Evolutionary conservation across 2,888 invertebrate species (phyloP), one percentile per base, ranked within the genome.

Genomic region (Leptopilina myrica): DNA sequence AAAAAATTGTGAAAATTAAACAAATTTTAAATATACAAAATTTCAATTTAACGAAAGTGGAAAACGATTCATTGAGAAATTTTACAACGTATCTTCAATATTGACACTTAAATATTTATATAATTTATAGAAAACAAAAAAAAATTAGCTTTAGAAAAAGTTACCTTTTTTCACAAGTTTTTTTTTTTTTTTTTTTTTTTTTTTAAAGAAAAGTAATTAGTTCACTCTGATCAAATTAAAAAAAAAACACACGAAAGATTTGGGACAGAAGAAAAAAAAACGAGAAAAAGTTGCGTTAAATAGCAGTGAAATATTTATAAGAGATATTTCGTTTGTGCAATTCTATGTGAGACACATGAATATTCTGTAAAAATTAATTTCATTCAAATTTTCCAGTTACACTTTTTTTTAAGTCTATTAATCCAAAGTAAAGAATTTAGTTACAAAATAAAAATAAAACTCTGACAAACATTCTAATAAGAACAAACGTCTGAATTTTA

Each of bases 251-350:
- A 59, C 9, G 11, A 73, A 56, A 11, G 8, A n/a, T 3, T 33
- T 40, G 33, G 20, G 33, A 7, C 14, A 69, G 12, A 40, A 49
- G 49, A 49, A 49, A 49, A 49, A 49, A 62, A 62, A 62, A 62
- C 15, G 40, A 56, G n/a, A 56, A 40, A 56, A 59, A 59, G 15
- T 40, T 73, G 33, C 73, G 40, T 56, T 56, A 40, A 59, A 73
- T 11, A 73, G 33, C 15, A 73, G 53, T 33, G 40, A 62, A 59
- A 53, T 43, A 43, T 43, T 43, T 43, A 15, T 73, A 11, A 26
- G 9, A n/a, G 33, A 59, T 4, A 49, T 49, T 49, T 49, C 12
- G 9, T 49, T 33, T 59, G 56, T 73, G n/a, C 40, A n/a, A 73
- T 56, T 33, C 49, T 14, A 73, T 73, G 5, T n/a, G 5, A 9